These are phyloP conservation scores for Gonocerus acuteangulatus DNA, from an alignment of 2,888 invertebrate species.

Conservation along the genomic window DNA sequence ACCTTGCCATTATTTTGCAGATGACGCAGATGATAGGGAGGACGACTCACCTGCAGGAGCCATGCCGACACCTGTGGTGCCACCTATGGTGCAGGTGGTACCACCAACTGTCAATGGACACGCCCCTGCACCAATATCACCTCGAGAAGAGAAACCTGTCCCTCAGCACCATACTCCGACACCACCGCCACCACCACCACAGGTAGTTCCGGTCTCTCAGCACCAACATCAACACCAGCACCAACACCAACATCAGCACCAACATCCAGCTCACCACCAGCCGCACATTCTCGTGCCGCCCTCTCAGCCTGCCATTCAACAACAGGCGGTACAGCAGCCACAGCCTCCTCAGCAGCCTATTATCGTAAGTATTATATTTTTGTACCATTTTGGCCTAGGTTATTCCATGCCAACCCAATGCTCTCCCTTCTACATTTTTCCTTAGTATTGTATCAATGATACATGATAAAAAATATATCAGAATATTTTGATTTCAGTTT, in stretches of 20 bases:
- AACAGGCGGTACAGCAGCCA: constrained; percentile 2
- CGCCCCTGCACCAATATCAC: constrained; percentile 3
- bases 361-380: neutral
- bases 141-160: constrained; percentile 35
- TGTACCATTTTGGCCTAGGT: no score
- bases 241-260: constrained; percentile 45
- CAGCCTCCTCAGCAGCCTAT: constrained; percentile 2
- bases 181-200: constrained; percentile 40
- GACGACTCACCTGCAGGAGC: constrained; percentile 29
- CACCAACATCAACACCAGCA: constrained; percentile 45
- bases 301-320: constrained; percentile 14
- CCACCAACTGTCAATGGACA: neutral
- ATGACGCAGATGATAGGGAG: constrained; percentile 21
- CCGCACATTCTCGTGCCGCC: neutral
- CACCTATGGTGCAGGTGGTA: constrained; percentile 10
- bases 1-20: no score
- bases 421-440: no score
- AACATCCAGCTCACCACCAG: constrained; percentile 16
- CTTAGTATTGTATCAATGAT: no score
- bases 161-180: constrained; percentile 41
- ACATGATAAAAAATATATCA: no score
- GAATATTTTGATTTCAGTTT: no score
- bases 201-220: no score
- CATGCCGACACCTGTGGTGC: constrained; percentile 25
- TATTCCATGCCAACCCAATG: no score